phyloP scores from a whole-genome alignment of 2,113 vertebrate species.

The Tinamus guttatus region DNA sequence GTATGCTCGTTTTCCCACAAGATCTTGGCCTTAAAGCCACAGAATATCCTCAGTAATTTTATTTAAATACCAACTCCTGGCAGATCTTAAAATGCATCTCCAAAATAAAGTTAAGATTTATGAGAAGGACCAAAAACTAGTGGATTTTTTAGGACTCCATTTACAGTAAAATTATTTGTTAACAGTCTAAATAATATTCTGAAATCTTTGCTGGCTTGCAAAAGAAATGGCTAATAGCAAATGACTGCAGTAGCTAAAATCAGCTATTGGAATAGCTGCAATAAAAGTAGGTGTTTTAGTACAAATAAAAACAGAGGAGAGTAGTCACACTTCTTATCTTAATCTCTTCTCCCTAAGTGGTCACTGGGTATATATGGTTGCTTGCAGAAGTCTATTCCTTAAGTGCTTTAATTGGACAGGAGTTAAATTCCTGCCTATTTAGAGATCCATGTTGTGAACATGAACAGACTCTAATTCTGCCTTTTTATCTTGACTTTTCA shows the following conservation, averaged over 20 bases:
- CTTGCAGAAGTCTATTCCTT: not conserved
- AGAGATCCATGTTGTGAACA: not conserved
- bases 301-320: not conserved
- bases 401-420: not conserved
- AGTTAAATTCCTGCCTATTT: not conserved
- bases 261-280: not conserved
- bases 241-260: not conserved
- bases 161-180: not conserved
- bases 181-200: not conserved
- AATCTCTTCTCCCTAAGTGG: not conserved
- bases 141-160: not conserved
- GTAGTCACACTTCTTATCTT: not conserved
- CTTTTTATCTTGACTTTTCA: not conserved
- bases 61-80: not conserved
- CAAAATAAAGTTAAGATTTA: not conserved
- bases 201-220: not conserved
- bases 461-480: not conserved
- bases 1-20: not conserved
- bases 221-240: not conserved
- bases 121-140: not conserved
- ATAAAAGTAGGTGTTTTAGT: not conserved
- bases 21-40: not conserved
- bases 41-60: not conserved
- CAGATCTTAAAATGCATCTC: not conserved
- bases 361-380: not conserved